Base-by-base conservation (phyloP, 2,113 vertebrate genomes). In the Daboia siamensis region DNA sequence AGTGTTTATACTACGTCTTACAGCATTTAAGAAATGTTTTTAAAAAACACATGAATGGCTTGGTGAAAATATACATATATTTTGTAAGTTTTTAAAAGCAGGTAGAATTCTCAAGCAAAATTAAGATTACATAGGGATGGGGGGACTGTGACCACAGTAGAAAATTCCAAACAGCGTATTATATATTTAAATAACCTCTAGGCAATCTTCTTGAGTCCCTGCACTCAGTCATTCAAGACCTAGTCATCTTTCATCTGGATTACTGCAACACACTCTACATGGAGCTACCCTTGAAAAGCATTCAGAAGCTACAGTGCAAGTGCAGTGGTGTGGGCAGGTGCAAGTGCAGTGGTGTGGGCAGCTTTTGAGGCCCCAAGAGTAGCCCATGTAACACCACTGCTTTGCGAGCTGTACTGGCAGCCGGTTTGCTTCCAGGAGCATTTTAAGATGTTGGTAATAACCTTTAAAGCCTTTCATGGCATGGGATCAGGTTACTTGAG, bases 1-100 rank as follows among this genome's bases (percentile, higher is more conserved):
- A 33, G 20, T 13, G 23, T 29, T 51, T 29, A 56, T 89, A 21
- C 24, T 57, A 85, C 6, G 39, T 85, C 44, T 85, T 51, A 29
- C 23, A 90, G 20, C 6, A 54, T 88, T 87, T 80, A 61, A 46
- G 88, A 94, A 11, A 74, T 86, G 5, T 13, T 33, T 89, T 51
- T 57, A 84, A 23, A 0, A 0, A 52, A 61, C 74, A 88, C 6
- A 26, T 44, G 23, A 0, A 0, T 48, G 33, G 6, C 88, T 93
- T 92, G 56, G 74, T 92, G 94, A 86, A 94, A 95, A 89, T 57
- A 91, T 21, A 15, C 56, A 87, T 5, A 69, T 23, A 54, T 29
- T 94, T 88, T 1, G 84, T 92, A 29, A 91, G 89, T 44, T 5
- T 69, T 59, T 80, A 80, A 89, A 87, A n/a, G 84, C 80, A 54